phyloP scores from a whole-genome alignment of 2,888 invertebrate species.

The Dasysyrphus tricinctus region DNA sequence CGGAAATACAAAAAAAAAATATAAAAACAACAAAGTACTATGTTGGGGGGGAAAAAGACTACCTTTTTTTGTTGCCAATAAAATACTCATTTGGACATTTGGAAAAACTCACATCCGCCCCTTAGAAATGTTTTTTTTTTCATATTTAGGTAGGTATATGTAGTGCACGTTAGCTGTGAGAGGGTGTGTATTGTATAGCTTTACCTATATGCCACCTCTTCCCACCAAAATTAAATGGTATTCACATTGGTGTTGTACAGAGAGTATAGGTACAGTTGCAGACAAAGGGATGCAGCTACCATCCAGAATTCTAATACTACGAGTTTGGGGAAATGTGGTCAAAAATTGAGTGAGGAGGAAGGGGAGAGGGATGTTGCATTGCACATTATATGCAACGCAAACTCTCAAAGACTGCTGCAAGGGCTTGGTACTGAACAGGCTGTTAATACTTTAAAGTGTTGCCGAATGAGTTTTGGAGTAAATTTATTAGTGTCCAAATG shows the following conservation, averaged over 20 bases:
- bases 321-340: conserved; percentile 44
- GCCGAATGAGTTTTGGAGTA: neutral
- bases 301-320: neutral
- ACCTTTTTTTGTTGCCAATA: conserved; percentile 66
- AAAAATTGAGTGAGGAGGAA: conserved; percentile 1
- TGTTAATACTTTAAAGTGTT: conserved; percentile 35
- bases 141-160: conserved; percentile 6
- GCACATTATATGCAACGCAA: conserved; percentile 44
- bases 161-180: neutral
- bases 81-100: conserved; percentile 75
- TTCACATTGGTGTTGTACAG: conserved; percentile 32
- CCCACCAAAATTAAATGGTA: conserved; percentile 13
- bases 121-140: conserved; percentile 10
- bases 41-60: conserved; percentile 18
- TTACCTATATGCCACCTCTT: conserved; percentile 22
- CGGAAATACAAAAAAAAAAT: neutral
- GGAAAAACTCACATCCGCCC: conserved; percentile 72
- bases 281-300: conserved; percentile 27
- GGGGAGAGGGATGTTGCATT: conserved; percentile 35
- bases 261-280: conserved; percentile 14
- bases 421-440: conserved; percentile 37
- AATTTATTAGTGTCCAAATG: neutral
- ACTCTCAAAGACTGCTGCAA: conserved; percentile 31
- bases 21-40: conserved; percentile 26
- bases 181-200: conserved; percentile 1